Evolutionary conservation across 2,113 vertebrate genomes (phyloP), one percentile per base, ranked within the genome.

Genomic region (Chitala chitala): DNA sequence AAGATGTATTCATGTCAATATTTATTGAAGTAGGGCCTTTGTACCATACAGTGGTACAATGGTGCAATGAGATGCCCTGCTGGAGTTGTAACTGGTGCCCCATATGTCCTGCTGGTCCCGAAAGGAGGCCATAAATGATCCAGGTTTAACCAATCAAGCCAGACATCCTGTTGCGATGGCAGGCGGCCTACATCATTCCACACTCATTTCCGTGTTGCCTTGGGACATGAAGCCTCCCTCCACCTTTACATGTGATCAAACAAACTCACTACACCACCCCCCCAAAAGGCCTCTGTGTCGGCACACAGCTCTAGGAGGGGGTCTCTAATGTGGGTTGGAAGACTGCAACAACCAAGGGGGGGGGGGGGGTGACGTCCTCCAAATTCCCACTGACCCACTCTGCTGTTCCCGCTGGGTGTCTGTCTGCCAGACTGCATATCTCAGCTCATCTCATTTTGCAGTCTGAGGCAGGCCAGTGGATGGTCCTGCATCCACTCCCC

Each of bases 101-200:
- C 31, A 13, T 20, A n/a, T 63, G 17, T 26, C 29, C 5, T 1
- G 56, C 5, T 13, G 56, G 29, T 31, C 56, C 56, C 56, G 31
- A 63, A 33, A 17, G 15, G 59, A 63, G 6, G 31, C 31, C 59
- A 36, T 63, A 36, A 38, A 29, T 38, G 59, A 36, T 63, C 38
- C 29, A 38, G 33, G 59, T 63, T 63, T n/a, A 36, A 63, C 59
- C n/a, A n/a, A 63, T 63, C 59, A 63, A 63, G 38, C 59, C 33
- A 36, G 59, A 38, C 59, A 29, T 63, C 59, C 59, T 33, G 38
- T 33, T 33, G 59, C 33, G 59, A 33, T 17, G 38, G 59, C 20
- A 17, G 5, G n/a, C 15, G 29, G 59, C 17, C 59, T 33, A 17
- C 59, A 36, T 63, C 33, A 63, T 15, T 63, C 33, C 6, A 63